Percentiles rank a stretch among this genome's conserved stretches.
These are phyloP conservation scores for Drusus annulatus DNA, from an alignment of 1,140 invertebrate species.

Conservation along the genomic window DNA sequence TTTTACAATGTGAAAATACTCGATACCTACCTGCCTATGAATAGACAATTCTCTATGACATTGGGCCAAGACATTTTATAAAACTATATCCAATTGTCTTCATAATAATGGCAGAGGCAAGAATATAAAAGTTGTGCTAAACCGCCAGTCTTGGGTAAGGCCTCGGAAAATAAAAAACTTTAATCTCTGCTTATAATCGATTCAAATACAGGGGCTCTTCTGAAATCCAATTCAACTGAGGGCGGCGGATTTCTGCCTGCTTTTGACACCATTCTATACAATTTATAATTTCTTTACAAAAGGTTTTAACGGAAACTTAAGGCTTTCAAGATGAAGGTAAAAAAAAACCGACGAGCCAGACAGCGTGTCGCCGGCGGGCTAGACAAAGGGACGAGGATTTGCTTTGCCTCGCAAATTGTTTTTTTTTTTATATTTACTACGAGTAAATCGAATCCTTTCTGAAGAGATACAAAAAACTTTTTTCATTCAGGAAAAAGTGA, in stretches of 20 bases:
- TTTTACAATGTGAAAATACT: no score
- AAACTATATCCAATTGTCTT: no score
- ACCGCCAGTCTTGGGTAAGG: no score
- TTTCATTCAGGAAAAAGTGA: neutral
- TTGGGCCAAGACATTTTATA: no score
- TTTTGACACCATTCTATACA: constrained; percentile 31
- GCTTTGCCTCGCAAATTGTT: constrained; percentile 2
- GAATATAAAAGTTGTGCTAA: no score
- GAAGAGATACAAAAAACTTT: neutral
- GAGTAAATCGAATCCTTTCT: constrained; percentile 32
- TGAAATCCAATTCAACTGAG: constrained; percentile 1
- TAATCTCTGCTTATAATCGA: constrained; percentile 18
- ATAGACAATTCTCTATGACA: no score
- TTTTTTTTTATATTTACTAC: constrained; percentile 31
- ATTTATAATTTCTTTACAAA: constrained; percentile 24
- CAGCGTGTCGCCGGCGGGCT: constrained; percentile 51
- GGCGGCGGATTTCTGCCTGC: constrained; percentile 15
- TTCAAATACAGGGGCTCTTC: neutral
- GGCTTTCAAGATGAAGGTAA: constrained; percentile 5
- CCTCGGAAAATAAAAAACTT: neutral
- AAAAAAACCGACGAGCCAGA: constrained; percentile 41
- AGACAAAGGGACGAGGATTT: constrained; percentile 19
- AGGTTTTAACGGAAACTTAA: constrained; percentile 45
- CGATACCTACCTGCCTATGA: no score
- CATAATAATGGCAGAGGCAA: no score